phyloP scores from a whole-genome alignment of 2,888 invertebrate species.

The Punctoribates punctum region DNA sequence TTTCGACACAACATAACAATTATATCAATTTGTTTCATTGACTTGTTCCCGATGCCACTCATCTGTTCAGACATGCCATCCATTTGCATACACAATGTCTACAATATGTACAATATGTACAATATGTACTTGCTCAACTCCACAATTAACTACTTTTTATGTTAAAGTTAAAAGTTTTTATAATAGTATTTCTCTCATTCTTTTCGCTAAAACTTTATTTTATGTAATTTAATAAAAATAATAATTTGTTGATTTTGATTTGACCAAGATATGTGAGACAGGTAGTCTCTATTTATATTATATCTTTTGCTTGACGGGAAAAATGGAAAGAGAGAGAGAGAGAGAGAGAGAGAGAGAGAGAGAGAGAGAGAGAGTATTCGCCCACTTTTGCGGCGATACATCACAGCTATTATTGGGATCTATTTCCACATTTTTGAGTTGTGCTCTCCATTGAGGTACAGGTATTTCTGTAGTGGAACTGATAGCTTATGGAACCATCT shows the following conservation, averaged over 20 bases:
- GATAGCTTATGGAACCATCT: slow-evolving; percentile 25
- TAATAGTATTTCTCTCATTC: too few species aligned
- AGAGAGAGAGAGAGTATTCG: too few species aligned
- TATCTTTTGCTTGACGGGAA: too few species aligned
- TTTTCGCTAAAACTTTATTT: background rate
- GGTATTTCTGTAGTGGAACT: slow-evolving; percentile 12
- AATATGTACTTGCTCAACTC: too few species aligned
- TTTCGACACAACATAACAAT: slow-evolving; percentile 14
- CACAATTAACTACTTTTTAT: too few species aligned
- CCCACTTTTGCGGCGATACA: too few species aligned
- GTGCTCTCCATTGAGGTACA: background rate
- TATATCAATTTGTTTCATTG: slow-evolving; percentile 28
- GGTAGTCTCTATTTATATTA: too few species aligned
- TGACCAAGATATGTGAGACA: too few species aligned
- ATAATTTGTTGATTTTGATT: too few species aligned
- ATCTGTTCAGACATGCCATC: background rate
- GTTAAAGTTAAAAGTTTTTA: too few species aligned
- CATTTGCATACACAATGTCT: background rate
- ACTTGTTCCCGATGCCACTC: background rate
- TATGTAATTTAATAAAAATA: background rate
- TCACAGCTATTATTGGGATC: background rate
- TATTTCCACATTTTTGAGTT: background rate
- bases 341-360: too few species aligned
- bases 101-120: background rate
- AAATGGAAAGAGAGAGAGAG: too few species aligned